A percentile compares a stretch with the other conserved stretches of the same genome.
phyloP scores from a whole-genome alignment of 1,140 invertebrate genomes.

The Tribolium madens region DNA sequence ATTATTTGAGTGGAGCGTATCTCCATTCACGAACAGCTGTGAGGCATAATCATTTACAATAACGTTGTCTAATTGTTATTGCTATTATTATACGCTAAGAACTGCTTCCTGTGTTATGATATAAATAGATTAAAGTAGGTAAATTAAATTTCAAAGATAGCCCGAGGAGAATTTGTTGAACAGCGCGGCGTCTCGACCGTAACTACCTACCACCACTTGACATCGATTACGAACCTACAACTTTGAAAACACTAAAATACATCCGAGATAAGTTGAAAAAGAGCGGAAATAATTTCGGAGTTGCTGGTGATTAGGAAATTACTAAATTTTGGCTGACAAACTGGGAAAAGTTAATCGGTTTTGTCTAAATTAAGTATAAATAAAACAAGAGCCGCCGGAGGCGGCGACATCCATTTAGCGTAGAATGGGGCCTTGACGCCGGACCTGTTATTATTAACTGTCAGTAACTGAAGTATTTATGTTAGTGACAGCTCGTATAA shows the following conservation, averaged over 20 bases:
- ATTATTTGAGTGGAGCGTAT: not conserved
- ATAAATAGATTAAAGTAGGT: constrained; percentile 28
- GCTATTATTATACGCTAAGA: constrained; percentile 18
- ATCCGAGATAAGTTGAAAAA: not conserved
- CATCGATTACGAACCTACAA: not conserved
- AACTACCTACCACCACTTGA: not conserved
- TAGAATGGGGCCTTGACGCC: too few species aligned
- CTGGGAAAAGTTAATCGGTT: too few species aligned
- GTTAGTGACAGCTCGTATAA: too few species aligned
- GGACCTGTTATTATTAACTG: too few species aligned
- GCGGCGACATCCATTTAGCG: too few species aligned
- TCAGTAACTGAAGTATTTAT: too few species aligned
- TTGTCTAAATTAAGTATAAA: too few species aligned
- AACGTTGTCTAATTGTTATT: constrained; percentile 24
- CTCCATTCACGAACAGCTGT: not conserved
- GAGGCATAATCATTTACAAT: constrained; percentile 11
- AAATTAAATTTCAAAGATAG: constrained; percentile 22
- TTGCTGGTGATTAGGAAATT: too few species aligned
- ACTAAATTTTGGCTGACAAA: too few species aligned
- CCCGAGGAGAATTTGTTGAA: constrained; percentile 1
- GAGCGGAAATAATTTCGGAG: too few species aligned
- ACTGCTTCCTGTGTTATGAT: constrained; percentile 18
- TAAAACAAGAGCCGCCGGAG: too few species aligned
- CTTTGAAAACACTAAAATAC: not conserved
- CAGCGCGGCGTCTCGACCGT: not conserved